These are phyloP conservation scores for Mactromeris polynyma DNA, from an alignment of 2,888 invertebrate species.

Conservation along the genomic window DNA sequence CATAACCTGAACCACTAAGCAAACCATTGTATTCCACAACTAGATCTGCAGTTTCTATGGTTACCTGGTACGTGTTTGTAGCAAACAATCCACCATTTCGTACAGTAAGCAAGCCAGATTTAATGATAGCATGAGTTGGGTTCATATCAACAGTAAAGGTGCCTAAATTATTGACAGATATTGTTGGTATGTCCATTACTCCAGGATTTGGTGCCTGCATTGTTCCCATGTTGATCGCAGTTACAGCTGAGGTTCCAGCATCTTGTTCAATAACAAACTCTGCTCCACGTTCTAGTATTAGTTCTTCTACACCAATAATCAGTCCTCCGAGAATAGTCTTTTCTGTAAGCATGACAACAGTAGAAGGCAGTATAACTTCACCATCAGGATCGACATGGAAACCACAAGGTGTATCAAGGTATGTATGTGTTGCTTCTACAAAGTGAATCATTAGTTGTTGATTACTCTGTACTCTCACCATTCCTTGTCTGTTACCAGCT, in stretches of 20 bases:
- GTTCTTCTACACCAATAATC: slow-evolving; percentile 77
- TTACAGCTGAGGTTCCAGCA: slow-evolving; percentile 70
- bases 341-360: slow-evolving; percentile 74
- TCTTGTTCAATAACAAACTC: slow-evolving; percentile 68
- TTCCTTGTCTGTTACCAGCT: slow-evolving; percentile 79
- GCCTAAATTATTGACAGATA: slow-evolving; percentile 75
- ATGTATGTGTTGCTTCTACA: slow-evolving; percentile 80
- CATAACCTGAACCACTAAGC: slow-evolving; percentile 73
- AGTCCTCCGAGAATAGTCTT: slow-evolving; percentile 75
- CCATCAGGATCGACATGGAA: slow-evolving; percentile 78
- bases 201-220: slow-evolving; percentile 68
- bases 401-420: slow-evolving; percentile 80
- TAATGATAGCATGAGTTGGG: slow-evolving; percentile 63
- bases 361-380: slow-evolving; percentile 78
- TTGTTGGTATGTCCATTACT: slow-evolving; percentile 56
- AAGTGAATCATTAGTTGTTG: slow-evolving; percentile 77
- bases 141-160: slow-evolving; percentile 70
- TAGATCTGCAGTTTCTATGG: slow-evolving; percentile 63
- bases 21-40: slow-evolving; percentile 72
- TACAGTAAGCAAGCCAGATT: slow-evolving; percentile 65
- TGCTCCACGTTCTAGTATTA: slow-evolving; percentile 75
- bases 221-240: slow-evolving; percentile 58
- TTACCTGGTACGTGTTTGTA: slow-evolving; percentile 55
- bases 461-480: slow-evolving; percentile 73
- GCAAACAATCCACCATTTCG: slow-evolving; percentile 73